Evolutionary conservation across 2,797 vertebrate species (phyloP), one percentile per base, ranked within the genome.

Genomic region (Tamandua tetradactyla): DNA sequence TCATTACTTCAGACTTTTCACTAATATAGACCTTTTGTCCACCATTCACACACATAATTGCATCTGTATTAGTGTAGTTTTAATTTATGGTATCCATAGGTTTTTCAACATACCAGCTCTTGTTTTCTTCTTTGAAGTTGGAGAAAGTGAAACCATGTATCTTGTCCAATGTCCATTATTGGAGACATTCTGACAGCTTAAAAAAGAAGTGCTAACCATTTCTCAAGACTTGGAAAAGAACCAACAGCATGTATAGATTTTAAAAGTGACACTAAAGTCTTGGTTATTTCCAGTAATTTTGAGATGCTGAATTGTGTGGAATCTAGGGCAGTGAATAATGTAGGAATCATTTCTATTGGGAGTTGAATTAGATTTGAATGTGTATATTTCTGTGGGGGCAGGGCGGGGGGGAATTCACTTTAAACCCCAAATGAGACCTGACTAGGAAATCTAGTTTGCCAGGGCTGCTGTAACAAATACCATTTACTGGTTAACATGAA

Each of bases 1-100:
- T 69, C n/a, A 68, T 83, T 47, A 71, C 52, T 81, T 94, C 47
- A 89, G 23, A 79, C 23, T 57, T 92, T 82, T 68, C 55, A 27
- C 27, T 71, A 20, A 81, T 42, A 22, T 2, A 84, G 79, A 44
- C 25, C 14, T 49, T 86, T 55, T 52, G 12, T 42, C 13, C 25
- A 92, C 40, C 57, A 22, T 69, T 69, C 7, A 44, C 35, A 49
- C 25, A 79, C 32, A 40, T 10, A 57, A 40, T 15, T 80, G 32
- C 61, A 37, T 83, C 37, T 92, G 72, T 86, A 42, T 82, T 64
- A 23, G 30, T 42, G 15, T 12, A n/a, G 32, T 69, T 94, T 76
- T 47, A 12, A 32, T 76, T 3, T 61, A 32, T 42, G 72, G 23
- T 49, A 1, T 66, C 71, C 68, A 13, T 44, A 49, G 57, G 9